Evolutionary conservation across 2,113 vertebrate genomes (phyloP).

Genomic region (Bothrops jararaca): DNA sequence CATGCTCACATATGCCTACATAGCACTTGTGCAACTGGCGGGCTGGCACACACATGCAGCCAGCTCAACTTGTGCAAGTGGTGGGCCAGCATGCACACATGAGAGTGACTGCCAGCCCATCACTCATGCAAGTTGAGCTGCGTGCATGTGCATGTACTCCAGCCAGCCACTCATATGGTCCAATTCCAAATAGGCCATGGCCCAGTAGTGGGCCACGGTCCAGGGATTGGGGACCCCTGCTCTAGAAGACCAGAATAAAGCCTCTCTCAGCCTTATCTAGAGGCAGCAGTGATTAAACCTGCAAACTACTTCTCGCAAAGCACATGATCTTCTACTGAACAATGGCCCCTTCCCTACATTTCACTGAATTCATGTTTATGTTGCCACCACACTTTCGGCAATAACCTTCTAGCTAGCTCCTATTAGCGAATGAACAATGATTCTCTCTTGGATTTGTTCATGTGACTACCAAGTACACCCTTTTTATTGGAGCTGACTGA

Average conservation of each 20-base stretch:
- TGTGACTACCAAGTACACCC: not conserved
- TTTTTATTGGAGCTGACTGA: not conserved
- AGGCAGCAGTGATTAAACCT: not conserved
- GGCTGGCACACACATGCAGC: no score
- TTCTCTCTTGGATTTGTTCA: not conserved
- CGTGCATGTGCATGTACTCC: rapidly evolving
- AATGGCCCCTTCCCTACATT: not conserved
- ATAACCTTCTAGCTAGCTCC: not conserved
- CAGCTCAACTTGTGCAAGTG: not conserved
- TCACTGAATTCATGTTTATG: not conserved
- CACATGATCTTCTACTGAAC: not conserved
- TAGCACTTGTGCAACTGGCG: not conserved
- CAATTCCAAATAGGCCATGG: not conserved
- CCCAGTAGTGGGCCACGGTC: no score
- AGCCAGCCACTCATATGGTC: not conserved
- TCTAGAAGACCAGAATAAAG: not conserved
- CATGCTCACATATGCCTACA: not conserved
- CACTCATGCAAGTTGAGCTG: not conserved
- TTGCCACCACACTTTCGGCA: not conserved
- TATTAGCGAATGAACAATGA: not conserved
- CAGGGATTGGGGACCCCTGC: not conserved
- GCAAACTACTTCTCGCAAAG: not conserved
- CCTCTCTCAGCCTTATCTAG: not conserved
- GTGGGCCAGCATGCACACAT: not conserved
- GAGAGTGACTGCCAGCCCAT: no score